phyloP scores from a whole-genome alignment of 64 coral and sea anemone species.

The Stichodactyla helianthus region DNA sequence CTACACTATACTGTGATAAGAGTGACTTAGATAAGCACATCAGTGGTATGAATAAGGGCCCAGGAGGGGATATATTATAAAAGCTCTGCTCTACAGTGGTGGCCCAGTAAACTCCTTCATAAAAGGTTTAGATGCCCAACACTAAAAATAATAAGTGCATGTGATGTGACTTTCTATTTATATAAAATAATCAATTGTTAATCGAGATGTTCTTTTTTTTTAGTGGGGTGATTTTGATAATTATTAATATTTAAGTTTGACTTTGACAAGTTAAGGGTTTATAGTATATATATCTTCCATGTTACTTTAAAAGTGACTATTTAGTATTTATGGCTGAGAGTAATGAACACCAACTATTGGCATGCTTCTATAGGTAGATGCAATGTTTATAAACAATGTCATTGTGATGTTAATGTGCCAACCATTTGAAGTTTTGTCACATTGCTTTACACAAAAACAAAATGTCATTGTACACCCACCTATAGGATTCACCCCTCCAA shows the following conservation, averaged over 20 bases:
- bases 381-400: too few relatives aligned
- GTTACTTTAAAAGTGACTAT: background rate
- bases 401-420: too few relatives aligned
- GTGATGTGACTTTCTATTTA: background rate
- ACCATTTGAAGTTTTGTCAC: too few relatives aligned
- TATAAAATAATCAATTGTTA: background rate
- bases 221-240: background rate
- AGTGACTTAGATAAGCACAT: background rate
- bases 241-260: background rate
- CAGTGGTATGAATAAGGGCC: background rate
- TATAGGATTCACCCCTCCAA: too few relatives aligned
- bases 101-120: background rate
- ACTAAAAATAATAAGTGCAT: background rate
- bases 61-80: background rate
- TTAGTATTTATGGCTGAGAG: slow-evolving; percentile 1
- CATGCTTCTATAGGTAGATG: too few relatives aligned
- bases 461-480: too few relatives aligned
- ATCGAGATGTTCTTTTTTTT: background rate
- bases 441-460: too few relatives aligned
- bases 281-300: background rate
- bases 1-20: background rate
- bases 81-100: background rate
- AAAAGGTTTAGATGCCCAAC: background rate
- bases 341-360: background rate
- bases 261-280: background rate